Base-by-base conservation (phyloP, 2,113 vertebrate genomes). In the Seriola quinqueradiata region DNA sequence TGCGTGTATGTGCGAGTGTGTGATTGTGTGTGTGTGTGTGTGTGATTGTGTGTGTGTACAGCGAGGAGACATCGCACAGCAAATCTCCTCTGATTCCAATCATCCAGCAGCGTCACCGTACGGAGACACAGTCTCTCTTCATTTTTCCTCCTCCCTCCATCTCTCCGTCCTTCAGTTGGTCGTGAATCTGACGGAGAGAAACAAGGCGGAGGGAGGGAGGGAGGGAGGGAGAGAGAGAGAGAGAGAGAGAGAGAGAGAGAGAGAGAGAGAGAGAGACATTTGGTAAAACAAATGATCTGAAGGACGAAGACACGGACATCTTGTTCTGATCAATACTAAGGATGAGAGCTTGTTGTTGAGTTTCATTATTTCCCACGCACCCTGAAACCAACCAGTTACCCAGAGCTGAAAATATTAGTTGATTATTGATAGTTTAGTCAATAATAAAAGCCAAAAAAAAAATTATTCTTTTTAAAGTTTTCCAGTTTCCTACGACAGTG, bases 41-140 rank as follows among this genome's bases (percentile, higher is more conserved):
- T 57, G 23, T 25, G n/a, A 21, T n/a, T 25, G 25, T 79, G 75
- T 88, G 75, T 84, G 82, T 90, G 85, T 87, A 66, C 28, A 73
- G 73, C 21, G 58, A 86, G 90, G 90, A 93, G 90, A 90, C 78
- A 69, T 90, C 70, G 93, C 93, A 90, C 93, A 91, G 93, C 93
- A 91, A 92, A 89, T 88, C 87, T 92, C 89, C 93, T 69, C 72
- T 0, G 28, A 67, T 88, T 86, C 74, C 42, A 11, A 68, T 84
- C 72, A 0, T 89, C 60, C 86, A 91, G 77, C 82, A 85, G 90
- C 71, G 59, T 80, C 81, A 67, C 77, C 65, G 3, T 76, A 50
- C 13, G 69, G 77, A 85, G 69, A 93, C 85, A 79, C 86, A 82
- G 89, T 92, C 90, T 89, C 76, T 91, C 73, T 61, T 81, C 61